These are phyloP conservation scores for Eretmochelys imbricata DNA, from an alignment of 2,113 vertebrate genomes.

Conservation along the genomic window DNA sequence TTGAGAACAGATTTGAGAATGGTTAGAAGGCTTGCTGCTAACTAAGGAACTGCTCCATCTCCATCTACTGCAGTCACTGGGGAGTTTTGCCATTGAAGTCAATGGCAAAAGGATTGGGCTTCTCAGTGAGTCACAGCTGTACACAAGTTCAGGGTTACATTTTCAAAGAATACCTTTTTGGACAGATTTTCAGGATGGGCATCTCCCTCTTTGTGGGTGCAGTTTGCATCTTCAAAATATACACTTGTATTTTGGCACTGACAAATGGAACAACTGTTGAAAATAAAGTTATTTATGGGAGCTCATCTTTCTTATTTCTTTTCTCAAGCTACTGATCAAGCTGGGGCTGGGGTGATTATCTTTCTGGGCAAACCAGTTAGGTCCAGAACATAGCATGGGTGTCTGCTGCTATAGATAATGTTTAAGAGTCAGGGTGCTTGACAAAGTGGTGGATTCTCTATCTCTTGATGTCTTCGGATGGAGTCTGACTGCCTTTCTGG, in stretches of 20 bases:
- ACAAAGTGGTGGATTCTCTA: neutral
- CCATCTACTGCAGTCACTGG: neutral
- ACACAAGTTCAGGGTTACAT: neutral
- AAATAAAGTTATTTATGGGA: neutral
- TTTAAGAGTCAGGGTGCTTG: neutral
- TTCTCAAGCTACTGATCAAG: neutral
- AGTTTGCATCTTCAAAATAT: neutral
- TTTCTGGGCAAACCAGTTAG: neutral
- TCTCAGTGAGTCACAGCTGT: neutral
- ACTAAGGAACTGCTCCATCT: neutral
- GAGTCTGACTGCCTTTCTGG: neutral
- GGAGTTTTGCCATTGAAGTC: neutral
- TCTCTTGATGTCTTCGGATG: neutral
- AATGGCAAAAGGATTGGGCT: fast-evolving
- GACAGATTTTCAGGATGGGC: neutral
- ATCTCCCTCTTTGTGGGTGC: neutral
- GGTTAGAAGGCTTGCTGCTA: neutral
- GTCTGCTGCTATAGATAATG: neutral
- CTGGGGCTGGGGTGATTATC: neutral
- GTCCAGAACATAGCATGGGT: neutral
- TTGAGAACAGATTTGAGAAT: neutral
- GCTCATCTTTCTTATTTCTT: neutral
- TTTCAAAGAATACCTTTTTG: neutral
- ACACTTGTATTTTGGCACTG: neutral
- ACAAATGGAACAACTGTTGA: neutral